phyloP scores from a whole-genome alignment of 2,888 invertebrate species.

The Lasioglossum vierecki region DNA sequence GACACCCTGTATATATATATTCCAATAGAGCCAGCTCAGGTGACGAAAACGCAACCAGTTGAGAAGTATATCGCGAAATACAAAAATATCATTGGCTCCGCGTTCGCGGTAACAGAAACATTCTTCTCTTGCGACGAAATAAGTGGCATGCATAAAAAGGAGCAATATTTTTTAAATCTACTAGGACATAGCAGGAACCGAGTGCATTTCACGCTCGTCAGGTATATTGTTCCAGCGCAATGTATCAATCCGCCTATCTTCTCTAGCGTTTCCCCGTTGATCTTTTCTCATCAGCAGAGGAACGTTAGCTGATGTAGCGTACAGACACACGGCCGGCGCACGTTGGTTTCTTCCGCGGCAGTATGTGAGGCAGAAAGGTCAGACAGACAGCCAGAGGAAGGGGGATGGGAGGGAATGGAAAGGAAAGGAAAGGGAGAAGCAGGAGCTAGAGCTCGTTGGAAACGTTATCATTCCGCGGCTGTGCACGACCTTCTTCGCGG shows the following conservation, averaged over 20 bases:
- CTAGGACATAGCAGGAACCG: neutral
- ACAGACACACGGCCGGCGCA: neutral
- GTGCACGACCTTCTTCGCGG: constrained; percentile 58
- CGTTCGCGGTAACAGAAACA: no score
- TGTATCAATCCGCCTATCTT: constrained; percentile 4
- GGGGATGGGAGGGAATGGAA: neutral
- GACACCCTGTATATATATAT: no score
- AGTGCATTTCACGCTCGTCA: neutral
- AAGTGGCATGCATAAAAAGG: neutral
- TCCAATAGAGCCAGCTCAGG: no score
- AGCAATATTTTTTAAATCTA: neutral
- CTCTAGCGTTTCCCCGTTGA: neutral
- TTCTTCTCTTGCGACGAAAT: no score
- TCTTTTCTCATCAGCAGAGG: constrained; percentile 6
- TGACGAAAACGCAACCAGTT: no score
- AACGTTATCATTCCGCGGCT: constrained; percentile 72
- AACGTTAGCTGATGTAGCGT: neutral
- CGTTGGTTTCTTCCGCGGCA: neutral
- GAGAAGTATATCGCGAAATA: no score
- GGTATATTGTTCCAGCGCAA: neutral
- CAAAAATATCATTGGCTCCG: no score
- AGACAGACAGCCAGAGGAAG: neutral
- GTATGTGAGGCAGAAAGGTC: constrained; percentile 9
- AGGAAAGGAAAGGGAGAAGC: neutral
- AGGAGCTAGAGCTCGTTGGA: constrained; percentile 30